A percentile compares a stretch with the other conserved stretches of the same genome.
Conservation (phyloP, 2,888 invertebrate species). For the Synergus japonicus region DNA sequence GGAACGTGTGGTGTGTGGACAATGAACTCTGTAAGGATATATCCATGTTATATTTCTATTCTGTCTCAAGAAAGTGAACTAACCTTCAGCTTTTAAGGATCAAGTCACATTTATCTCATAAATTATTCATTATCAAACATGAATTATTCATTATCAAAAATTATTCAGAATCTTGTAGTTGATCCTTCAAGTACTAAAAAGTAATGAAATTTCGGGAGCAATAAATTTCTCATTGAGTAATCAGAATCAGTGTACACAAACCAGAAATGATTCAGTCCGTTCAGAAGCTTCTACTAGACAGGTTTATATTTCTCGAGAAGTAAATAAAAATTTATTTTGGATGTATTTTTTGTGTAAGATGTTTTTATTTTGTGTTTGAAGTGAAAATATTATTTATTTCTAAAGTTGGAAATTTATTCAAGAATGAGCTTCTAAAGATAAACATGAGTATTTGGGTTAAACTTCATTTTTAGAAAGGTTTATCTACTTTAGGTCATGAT, state of each 20-base stretch:
- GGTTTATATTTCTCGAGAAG: not conserved
- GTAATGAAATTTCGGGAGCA: not conserved
- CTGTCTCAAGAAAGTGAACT: not conserved
- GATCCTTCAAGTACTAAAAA: not conserved
- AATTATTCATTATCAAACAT: not conserved
- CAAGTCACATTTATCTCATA: not conserved
- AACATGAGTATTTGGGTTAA: not conserved
- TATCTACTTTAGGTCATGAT: not conserved
- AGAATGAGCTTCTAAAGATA: not conserved
- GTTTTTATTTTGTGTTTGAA: not conserved
- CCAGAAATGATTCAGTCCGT: not conserved
- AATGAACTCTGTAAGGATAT: slow-evolving; percentile 27
- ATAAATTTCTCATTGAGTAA: not conserved
- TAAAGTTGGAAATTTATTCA: not conserved
- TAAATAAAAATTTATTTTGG: not conserved
- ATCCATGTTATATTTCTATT: slow-evolving; percentile 3
- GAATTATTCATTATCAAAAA: not conserved
- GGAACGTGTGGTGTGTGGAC: not conserved
- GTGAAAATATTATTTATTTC: not conserved
- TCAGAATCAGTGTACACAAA: not conserved
- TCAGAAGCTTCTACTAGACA: not conserved
- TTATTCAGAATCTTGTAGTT: not conserved
- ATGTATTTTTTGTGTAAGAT: not conserved
- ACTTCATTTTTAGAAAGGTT: slow-evolving; percentile 5
- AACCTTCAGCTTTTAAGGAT: not conserved